Base-by-base conservation (phyloP, 2,113 vertebrate species). In the Labeo rohita region DNA sequence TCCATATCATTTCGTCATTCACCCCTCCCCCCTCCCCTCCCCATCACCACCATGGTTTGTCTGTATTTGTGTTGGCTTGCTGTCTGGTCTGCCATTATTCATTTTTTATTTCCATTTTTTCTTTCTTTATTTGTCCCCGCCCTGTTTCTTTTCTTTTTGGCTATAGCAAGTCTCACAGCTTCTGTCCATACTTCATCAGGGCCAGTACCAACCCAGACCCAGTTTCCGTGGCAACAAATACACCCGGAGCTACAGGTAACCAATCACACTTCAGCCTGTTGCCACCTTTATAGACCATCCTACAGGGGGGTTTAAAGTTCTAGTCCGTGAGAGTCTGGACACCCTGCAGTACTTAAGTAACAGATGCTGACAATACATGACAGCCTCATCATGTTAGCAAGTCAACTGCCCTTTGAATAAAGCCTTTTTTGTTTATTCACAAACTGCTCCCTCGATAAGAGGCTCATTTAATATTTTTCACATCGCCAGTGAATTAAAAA, bases 171-270 rank as follows among this genome's bases (percentile, higher is more conserved):
- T 99, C 90, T 99, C 98, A 92, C 98, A 99, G 94, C 97, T 99
- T 95, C 97, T 99, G 90, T 99, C 98, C 10, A 99, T 99, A 97
- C 98, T 99, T 91, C 98, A 99, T 93, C 98, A 99, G 94, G 98
- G 98, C 88, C 98, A 99, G 73, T 99, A 98, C 94, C 98, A 99
- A 92, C 98, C 98, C 91, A 96, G 98, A 91, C 98, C 98, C 92
- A 99, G 96, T 94, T 99, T 99, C 95, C 96, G 98, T 94, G 98
- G 98, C 93, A 99, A 99, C 94, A 99, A 99, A 93, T 99, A 99
- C 92, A 98, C 98, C 90, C 95, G 98, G 91, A 99, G 98, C 93
- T 99, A 99, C 95, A 99, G 98, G 98, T 99, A 95, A 96, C 91
- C 80, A 88, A 90, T 73, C 81, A 84, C 80, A 63, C 81, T 81